Evolutionary conservation across 2,113 vertebrate species (phyloP).

Genomic region (Carassius carassius): DNA sequence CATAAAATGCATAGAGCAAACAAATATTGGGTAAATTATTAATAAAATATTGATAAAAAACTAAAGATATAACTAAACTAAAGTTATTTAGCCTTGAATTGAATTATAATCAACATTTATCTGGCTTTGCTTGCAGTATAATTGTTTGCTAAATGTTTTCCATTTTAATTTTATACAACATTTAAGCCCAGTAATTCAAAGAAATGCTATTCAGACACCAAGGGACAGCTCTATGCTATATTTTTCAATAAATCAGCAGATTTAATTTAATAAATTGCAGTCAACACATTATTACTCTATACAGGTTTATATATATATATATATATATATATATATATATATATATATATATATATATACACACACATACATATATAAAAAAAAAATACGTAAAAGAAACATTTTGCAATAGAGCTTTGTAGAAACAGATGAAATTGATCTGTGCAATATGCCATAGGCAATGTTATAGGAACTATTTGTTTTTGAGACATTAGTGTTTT

Average conservation of each 20-base stretch:
- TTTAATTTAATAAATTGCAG: background rate
- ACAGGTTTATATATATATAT: background rate
- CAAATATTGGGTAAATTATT: too few species aligned
- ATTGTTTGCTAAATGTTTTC: too few species aligned
- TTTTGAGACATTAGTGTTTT: conserved; percentile 7
- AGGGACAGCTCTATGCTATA: too few species aligned
- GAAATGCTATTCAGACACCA: too few species aligned
- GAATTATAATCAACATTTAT: background rate
- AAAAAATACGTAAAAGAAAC: too few species aligned
- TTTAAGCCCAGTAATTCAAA: background rate
- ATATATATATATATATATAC: too few species aligned
- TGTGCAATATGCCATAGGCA: conserved; percentile 3
- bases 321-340: too few species aligned
- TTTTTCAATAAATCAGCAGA: too few species aligned
- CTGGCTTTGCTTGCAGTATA: background rate
- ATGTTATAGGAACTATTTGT: background rate
- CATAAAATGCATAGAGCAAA: too few species aligned
- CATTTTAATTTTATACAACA: background rate
- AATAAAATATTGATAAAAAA: too few species aligned
- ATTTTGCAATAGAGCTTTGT: background rate
- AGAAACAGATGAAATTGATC: background rate
- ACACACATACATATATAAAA: too few species aligned
- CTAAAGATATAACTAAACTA: too few species aligned
- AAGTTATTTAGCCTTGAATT: background rate
- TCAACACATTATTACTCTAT: conserved; percentile 6